These are phyloP conservation scores for Tenthredo notha DNA, from an alignment of 2,888 invertebrate species.

Conservation along the genomic window DNA sequence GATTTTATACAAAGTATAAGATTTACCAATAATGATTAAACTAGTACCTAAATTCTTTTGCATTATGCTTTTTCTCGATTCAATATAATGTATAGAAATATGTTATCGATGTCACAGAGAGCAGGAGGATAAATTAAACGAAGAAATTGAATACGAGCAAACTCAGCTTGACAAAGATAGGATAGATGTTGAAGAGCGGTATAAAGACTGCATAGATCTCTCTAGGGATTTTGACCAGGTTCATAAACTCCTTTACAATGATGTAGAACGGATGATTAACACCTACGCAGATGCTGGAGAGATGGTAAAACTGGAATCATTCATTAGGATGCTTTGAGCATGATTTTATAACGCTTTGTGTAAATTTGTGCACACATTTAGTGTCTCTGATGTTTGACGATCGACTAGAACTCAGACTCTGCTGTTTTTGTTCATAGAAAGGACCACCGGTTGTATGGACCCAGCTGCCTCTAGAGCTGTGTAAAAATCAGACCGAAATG, in stretches of 20 bases:
- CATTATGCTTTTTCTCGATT: neutral
- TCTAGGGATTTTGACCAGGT: conserved; percentile 64
- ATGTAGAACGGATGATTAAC: conserved; percentile 66
- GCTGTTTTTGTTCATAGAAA: conserved; percentile 64
- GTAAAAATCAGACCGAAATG: conserved; percentile 71
- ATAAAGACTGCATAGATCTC: conserved; percentile 61
- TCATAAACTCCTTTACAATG: conserved; percentile 51
- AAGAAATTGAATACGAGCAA: conserved; percentile 61
- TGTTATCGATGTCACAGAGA: conserved; percentile 6
- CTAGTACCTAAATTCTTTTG: neutral
- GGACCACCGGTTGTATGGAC: conserved; percentile 70
- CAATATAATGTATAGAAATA: neutral
- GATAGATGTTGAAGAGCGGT: conserved; percentile 63
- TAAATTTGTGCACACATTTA: neutral
- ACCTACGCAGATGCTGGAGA: conserved; percentile 68
- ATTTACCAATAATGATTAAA: neutral
- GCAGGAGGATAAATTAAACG: conserved; percentile 57
- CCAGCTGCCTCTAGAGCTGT: conserved; percentile 72
- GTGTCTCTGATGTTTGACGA: neutral
- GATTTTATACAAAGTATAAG: neutral
- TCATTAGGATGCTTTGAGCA: neutral
- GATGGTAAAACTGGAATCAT: conserved; percentile 64
- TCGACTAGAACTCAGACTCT: neutral
- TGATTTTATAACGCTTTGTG: neutral
- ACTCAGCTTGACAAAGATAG: conserved; percentile 61